Evolutionary conservation across 1,140 invertebrate species (phyloP), one percentile per base, ranked within the genome.

Genomic region (Drosophila albomicans): DNA sequence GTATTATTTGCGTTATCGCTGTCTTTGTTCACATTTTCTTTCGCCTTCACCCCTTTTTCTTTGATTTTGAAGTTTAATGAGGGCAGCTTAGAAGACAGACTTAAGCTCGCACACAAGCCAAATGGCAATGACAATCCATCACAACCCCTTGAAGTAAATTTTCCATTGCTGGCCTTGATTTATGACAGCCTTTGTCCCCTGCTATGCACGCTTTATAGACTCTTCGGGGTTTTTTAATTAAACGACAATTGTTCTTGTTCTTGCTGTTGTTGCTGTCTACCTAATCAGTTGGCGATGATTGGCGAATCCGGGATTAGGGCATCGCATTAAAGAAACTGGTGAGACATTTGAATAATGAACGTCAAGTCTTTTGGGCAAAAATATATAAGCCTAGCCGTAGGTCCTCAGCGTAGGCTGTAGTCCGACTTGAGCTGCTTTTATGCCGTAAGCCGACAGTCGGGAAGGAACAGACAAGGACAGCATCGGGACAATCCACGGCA

Each of bases 281-380:
- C 67, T 79, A 86, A 86, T 81, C 78, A 86, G 82, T 67, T 67
- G 64, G 67, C 62, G 77, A 79, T 80, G 77, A 86, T 86, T 78
- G 75, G 58, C 59, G 77, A 82, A 82, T 66, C 77, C 41, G 41
- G 68, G 84, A 79, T 82, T 88, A 88, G 48, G 58, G 52, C 28
- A 5, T 4, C 11, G 38, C 30, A 32, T n/a, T 52, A 10, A 30
- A 52, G 56, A 75, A 86, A 63, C 70, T 66, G 63, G 52, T 75
- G 62, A 68, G 70, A 74, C 76, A 75, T 84, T 80, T 81, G 70
- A 87, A 82, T 81, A 87, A 82, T 82, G 82, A 87, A 76, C 71
- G 66, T 78, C 82, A 81, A 69, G 59, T 66, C 49, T 58, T 59
- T 25, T 25, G 20, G 57, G 28, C 52, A 77, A 77, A 82, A 77